Conservation (phyloP, 2,113 vertebrate species). For the Athene cunicularia region DNA sequence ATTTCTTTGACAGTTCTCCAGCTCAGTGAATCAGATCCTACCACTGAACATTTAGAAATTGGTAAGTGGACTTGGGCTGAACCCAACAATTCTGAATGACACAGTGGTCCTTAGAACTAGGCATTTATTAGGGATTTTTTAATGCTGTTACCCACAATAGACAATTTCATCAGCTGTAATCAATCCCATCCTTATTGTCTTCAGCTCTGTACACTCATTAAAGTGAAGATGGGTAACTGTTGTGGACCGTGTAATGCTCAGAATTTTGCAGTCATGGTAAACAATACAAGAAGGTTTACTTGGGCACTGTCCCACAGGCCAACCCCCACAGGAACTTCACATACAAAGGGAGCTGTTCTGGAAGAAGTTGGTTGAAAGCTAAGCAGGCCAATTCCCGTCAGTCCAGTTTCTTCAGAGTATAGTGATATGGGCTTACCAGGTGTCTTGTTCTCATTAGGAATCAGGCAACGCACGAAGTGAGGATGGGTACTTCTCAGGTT, state of each 20-base stretch:
- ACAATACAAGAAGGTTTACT: not conserved
- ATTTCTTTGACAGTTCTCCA: not conserved
- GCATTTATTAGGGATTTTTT: not conserved
- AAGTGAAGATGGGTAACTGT: not conserved
- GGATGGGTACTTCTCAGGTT: conserved; percentile 87
- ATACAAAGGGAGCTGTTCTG: not conserved
- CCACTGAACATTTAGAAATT: not conserved
- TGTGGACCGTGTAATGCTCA: not conserved
- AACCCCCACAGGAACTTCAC: not conserved
- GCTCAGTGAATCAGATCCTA: not conserved
- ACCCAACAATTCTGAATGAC: not conserved
- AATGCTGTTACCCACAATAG: not conserved
- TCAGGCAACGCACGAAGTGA: conserved; percentile 88
- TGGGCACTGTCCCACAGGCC: not conserved
- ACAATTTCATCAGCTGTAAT: not conserved
- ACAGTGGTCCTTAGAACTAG: not conserved
- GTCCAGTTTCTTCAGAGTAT: not conserved
- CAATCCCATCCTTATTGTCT: not conserved
- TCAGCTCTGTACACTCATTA: not conserved
- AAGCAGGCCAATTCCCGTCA: not conserved
- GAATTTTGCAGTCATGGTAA: not conserved
- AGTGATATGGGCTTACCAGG: conserved; percentile 71
- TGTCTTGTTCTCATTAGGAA: conserved; percentile 89
- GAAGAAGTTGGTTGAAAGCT: not conserved
- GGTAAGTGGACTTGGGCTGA: not conserved